Evolutionary conservation across 2,797 vertebrate species (phyloP), one percentile per base, ranked within the genome.

Genomic region (Peromyscus nudipes): DNA sequence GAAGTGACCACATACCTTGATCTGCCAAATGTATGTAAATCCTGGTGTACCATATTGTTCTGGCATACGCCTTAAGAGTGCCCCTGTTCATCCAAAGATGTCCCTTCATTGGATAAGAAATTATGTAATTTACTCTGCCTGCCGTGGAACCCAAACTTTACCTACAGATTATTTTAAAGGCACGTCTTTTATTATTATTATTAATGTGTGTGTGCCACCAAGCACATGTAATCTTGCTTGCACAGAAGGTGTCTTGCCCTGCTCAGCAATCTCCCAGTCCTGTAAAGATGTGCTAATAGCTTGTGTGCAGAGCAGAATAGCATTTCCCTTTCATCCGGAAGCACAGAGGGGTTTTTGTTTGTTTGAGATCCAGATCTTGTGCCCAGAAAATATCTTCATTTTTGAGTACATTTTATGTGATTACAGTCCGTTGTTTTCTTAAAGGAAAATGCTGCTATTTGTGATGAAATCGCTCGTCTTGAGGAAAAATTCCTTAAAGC

Each of bases 371-470:
- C 1, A 40, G 17, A 55, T 67, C 60, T 65, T 96, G 88, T 92
- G 95, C 55, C 83, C 67, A 79, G 13, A 8, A 21, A 69, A 67
- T 29, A 77, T 49, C 37, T 92, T 83, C 69, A 37, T 80, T 83
- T 65, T 81, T 37, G 12, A 16, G 93, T 69, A 89, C 75, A 84
- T 86, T 96, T 87, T 92, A 79, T 97, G 19, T 85, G 75, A 25
- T 43, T 92, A 31, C 87, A 49, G 94, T 88, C 21, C 52, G n/a
- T 37, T 37, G 89, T 92, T 89, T 95, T 95, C 90, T 98, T 96
- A 90, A 98, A 99, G 99, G 99, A 99, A 98, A 99, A 99, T 95
- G 99, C 99, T 73, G 99, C 99, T 29, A 98, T 99, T 62, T 99
- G 99, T 97, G 99, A 99, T 98, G 99, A 99, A 98, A 99, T 99